Percentiles rank a stretch among this genome's conserved stretches.
phyloP scores from a whole-genome alignment of 1,140 invertebrate genomes.

The Cherax quadricarinatus region DNA sequence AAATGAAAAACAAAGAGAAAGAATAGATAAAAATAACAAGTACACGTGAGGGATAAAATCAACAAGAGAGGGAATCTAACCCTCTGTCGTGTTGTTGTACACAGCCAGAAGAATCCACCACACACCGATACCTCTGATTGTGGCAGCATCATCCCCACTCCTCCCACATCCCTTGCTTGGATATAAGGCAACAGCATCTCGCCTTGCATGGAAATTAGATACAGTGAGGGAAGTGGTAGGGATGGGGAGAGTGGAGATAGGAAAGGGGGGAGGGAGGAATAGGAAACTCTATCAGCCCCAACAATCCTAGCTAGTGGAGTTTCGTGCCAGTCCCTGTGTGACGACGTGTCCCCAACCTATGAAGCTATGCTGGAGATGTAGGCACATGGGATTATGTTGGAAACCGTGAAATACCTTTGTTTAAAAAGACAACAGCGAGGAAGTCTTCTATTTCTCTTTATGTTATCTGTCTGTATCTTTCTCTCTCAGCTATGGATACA shows the following conservation, averaged over 20 bases:
- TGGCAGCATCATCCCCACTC: neutral
- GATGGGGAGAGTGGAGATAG: neutral
- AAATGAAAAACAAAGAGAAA: too few relatives aligned
- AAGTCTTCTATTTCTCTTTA: neutral
- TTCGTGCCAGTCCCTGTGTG: neutral
- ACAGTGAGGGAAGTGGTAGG: neutral
- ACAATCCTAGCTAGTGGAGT: neutral
- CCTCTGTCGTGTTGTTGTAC: neutral
- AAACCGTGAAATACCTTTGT: constrained; percentile 16
- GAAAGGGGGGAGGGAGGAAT: neutral
- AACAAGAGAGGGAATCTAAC: too few relatives aligned
- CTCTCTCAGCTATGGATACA: neutral
- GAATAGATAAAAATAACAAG: too few relatives aligned
- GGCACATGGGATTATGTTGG: constrained; percentile 12
- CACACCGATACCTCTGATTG: neutral
- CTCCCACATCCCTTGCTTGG: neutral
- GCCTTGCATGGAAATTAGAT: constrained; percentile 35
- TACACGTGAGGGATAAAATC: too few relatives aligned
- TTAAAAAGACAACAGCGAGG: constrained; percentile 39
- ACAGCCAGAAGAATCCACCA: neutral
- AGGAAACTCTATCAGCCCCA: neutral
- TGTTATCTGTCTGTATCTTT: neutral
- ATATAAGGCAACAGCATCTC: neutral
- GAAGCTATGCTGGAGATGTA: neutral
- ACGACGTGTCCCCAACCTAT: neutral